A percentile compares a stretch with the other conserved stretches of the same genome.
phyloP scores from a whole-genome alignment of 2,113 vertebrate genomes.

The Mystacornis crossleyi region DNA sequence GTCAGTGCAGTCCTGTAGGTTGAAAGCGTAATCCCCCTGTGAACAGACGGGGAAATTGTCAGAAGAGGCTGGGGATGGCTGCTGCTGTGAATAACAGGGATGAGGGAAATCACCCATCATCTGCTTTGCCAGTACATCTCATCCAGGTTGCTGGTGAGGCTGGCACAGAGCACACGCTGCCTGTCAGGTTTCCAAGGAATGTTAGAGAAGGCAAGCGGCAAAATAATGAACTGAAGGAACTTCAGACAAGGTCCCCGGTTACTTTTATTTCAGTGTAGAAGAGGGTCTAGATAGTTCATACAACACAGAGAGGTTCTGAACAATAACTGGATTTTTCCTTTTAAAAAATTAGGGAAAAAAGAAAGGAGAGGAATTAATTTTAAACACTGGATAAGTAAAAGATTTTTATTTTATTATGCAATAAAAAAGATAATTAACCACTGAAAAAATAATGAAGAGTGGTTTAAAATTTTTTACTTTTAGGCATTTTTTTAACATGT shows the following conservation, averaged over 20 bases:
- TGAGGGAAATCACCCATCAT: background rate
- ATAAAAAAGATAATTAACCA: background rate
- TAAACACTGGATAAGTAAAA: background rate
- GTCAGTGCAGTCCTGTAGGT: background rate
- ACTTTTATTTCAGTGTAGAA: background rate
- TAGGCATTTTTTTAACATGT: background rate
- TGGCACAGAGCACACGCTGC: background rate
- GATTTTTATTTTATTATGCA: background rate
- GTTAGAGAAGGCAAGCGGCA: background rate
- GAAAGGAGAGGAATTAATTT: background rate
- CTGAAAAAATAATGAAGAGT: background rate
- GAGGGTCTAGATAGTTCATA: background rate
- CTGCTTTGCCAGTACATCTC: background rate
- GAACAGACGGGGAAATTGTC: background rate
- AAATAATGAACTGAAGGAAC: background rate
- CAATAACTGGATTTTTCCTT: background rate
- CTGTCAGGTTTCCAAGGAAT: background rate
- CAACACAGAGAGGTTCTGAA: background rate
- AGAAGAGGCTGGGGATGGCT: background rate
- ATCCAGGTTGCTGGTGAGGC: background rate
- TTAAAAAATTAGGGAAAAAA: fast-evolving
- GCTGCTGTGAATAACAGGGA: background rate
- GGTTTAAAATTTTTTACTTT: background rate
- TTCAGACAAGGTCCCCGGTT: background rate
- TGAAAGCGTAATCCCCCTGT: background rate